Evolutionary conservation across 2,113 vertebrate genomes (phyloP).

Genomic region (Pomatostomus ruficeps): DNA sequence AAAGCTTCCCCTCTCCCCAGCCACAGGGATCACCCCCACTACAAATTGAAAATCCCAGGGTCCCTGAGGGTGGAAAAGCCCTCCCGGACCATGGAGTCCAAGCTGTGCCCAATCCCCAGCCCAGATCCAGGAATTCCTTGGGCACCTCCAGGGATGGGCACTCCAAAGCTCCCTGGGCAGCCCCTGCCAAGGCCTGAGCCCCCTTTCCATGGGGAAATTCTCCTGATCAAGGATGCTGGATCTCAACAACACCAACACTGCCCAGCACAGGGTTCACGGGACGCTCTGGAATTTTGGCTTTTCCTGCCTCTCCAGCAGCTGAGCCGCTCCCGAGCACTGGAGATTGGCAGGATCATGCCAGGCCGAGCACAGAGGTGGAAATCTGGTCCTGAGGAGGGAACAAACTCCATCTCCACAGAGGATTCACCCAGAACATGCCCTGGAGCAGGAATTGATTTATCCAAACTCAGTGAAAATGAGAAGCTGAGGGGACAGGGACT

Average conservation of each 20-base stretch:
- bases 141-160: neutral
- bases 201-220: neutral
- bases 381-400: neutral
- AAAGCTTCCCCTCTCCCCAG: neutral
- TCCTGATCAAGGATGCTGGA: neutral
- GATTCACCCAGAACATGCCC: neutral
- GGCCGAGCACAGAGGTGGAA: neutral
- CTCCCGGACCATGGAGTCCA: fast-evolving
- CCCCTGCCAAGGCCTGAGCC: neutral
- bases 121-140: neutral
- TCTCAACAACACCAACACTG: neutral
- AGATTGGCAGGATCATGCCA: neutral
- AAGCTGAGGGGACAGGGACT: neutral
- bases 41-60: neutral
- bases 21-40: neutral
- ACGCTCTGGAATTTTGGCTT: neutral
- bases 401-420: neutral
- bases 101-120: neutral
- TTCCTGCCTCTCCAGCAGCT: neutral
- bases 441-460: neutral
- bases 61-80: neutral
- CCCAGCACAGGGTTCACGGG: neutral
- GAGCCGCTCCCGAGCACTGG: neutral
- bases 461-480: neutral
- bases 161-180: neutral